Evolutionary conservation across 2,888 invertebrate species (phyloP), one percentile per base, ranked within the genome.

Genomic region (Euplagia quadripunctaria): DNA sequence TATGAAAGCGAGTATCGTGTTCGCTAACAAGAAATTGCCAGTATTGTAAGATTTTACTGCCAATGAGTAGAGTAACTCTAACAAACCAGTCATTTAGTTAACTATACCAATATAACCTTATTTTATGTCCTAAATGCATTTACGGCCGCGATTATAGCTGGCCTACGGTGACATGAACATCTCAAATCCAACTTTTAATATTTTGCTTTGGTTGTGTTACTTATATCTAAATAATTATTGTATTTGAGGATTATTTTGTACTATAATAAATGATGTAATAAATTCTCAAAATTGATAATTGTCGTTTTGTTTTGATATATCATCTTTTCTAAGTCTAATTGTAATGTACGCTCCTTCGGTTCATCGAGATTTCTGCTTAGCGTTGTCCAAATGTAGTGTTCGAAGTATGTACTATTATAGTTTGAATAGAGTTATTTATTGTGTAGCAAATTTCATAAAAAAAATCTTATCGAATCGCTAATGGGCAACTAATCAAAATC

Each of bases 131-230:
- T 88, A 85, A 86, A 87, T 94, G 95, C 94, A 95, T 94, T 94
- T 94, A 95, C 86, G 92, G 91, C 88, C 89, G 84, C 86, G 82
- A 83, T 79, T 86, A 82, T 77, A 31, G 61, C 31, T 82, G 89
- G 90, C 90, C 90, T 89, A 86, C 87, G 87, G 91, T 89, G 91
- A 90, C 88, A 89, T 89, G 78, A 89, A 90, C 91, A 88, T 91
- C 90, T 94, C 92, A 94, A 93, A 94, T 94, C 90, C 93, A 93
- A 93, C 92, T 91, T 93, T 92, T 94, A 93, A 94, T 93, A 91
- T 95, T 94, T 95, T 94, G 94, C 94, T 95, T 95, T 93, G 95
- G 95, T 96, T 96, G 95, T 96, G 95, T 95, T 95, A 95, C 94
- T 94, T 94, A 94, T 94, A 93, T 90, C 90, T 92, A 91, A 90